Evolutionary conservation across 2,888 invertebrate genomes (phyloP).

Genomic region (Prosapia bicincta): DNA sequence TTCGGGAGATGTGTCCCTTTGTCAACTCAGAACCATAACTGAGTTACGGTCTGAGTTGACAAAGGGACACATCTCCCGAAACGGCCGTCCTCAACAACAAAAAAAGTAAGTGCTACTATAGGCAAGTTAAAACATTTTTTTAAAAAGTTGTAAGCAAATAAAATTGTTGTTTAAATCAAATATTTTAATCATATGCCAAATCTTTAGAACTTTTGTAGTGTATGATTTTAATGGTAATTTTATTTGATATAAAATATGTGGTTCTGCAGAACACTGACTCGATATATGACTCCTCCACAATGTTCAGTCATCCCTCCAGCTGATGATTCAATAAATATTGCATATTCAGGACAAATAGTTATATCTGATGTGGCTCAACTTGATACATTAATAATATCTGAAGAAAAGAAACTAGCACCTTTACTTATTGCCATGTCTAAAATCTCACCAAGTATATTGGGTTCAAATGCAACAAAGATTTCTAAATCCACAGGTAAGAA

Average conservation of each 20-base stretch:
- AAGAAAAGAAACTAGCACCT: constrained; percentile 63
- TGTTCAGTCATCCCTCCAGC: background rate
- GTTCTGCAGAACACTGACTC: constrained; percentile 59
- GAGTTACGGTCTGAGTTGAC: background rate
- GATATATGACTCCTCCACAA: constrained; percentile 64
- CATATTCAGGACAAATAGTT: background rate
- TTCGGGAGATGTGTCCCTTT: no score
- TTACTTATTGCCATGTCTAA: constrained; percentile 57
- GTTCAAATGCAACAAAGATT: constrained; percentile 58
- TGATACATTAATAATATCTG: constrained; percentile 61
- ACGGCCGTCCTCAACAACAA: no score
- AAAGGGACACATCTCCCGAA: no score
- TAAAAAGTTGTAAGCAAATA: background rate
- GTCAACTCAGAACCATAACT: no score
- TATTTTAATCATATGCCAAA: background rate
- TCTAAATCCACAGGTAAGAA: constrained; percentile 48
- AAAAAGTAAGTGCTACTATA: no score
- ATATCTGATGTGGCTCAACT: constrained; percentile 43
- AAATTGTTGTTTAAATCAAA: background rate
- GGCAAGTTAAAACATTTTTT: no score
- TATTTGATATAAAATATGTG: no score
- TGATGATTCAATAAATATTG: background rate
- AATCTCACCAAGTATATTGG: constrained; percentile 57
- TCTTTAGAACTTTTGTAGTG: background rate
- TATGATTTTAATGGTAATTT: background rate